Evolutionary conservation across 2,113 vertebrate species (phyloP).

Genomic region (Phaethon lepturus): DNA sequence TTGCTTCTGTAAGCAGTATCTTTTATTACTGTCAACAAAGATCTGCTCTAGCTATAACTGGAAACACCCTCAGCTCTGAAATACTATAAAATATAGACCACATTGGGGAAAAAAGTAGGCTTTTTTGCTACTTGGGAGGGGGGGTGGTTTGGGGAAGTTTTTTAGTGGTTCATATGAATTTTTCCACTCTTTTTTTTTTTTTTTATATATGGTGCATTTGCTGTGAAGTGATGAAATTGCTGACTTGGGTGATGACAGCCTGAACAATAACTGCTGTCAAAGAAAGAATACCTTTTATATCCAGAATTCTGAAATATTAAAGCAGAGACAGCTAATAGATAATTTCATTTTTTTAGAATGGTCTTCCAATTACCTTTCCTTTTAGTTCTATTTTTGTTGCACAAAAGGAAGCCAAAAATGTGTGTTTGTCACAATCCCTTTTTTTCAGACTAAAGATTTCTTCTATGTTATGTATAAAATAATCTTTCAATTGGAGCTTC

Average conservation of each 20-base stretch:
- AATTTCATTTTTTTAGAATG: not conserved
- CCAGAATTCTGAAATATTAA: constrained; percentile 55
- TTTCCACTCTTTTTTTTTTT: not conserved
- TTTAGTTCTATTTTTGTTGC: constrained; percentile 25
- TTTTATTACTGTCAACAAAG: not conserved
- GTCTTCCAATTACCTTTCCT: constrained; percentile 6
- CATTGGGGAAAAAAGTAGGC: fast-evolving
- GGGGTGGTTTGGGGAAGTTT: fast-evolving
- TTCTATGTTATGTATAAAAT: not conserved
- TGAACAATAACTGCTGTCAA: constrained; percentile 50
- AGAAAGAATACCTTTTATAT: constrained; percentile 38
- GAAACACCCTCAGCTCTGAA: not conserved
- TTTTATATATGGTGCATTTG: not conserved
- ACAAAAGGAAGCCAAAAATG: not conserved
- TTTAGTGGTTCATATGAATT: not conserved
- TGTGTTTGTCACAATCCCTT: not conserved
- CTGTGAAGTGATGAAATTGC: constrained; percentile 46
- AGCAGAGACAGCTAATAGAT: not conserved
- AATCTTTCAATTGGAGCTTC: not conserved
- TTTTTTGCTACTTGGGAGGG: not conserved
- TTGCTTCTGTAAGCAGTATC: not conserved
- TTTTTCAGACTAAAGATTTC: not conserved
- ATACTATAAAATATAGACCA: not conserved
- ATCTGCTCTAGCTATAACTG: not conserved
- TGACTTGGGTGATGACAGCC: constrained; percentile 29